Evolutionary conservation across 64 coral and sea anemone genomes (phyloP).

Genomic region (Cladopsammia gracilis): DNA sequence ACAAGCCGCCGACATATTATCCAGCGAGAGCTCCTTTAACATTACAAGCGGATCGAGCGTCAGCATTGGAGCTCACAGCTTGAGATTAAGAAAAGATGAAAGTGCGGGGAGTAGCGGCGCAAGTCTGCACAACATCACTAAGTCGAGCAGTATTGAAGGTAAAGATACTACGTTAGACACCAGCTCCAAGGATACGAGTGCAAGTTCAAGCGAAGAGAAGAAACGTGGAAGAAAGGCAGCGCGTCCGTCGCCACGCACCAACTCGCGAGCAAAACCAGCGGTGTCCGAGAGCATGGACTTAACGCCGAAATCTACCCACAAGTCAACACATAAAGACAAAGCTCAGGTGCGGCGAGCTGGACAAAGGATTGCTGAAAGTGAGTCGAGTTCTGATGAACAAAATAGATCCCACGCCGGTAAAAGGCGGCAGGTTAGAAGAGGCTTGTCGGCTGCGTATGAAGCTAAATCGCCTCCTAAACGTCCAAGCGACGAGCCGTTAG

Average conservation of each 20-base stretch:
- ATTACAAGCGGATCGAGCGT: constrained; percentile 55
- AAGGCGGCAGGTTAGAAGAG: constrained; percentile 54
- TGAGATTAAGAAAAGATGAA: not conserved
- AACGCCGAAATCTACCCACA: constrained; percentile 81
- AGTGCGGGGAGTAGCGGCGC: not conserved
- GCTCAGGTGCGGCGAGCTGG: constrained; percentile 1
- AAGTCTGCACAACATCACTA: not conserved
- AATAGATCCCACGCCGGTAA: not conserved
- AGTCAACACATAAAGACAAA: constrained; percentile 19
- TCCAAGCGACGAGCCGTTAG: too few relatives aligned
- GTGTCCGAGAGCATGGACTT: not conserved
- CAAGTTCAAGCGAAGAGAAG: constrained; percentile 20
- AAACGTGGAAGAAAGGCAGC: not conserved
- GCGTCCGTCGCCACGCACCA: constrained; percentile 4
- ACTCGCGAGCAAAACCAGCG: not conserved
- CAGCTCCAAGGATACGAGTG: constrained; percentile 70
- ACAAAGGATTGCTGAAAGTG: constrained; percentile 46
- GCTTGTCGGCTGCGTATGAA: constrained; percentile 25
- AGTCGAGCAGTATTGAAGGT: not conserved
- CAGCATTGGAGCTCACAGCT: constrained; percentile 43
- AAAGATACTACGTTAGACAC: constrained; percentile 49
- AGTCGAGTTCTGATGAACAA: constrained; percentile 70
- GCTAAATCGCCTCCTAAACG: not conserved
- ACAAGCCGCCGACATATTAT: constrained; percentile 58
- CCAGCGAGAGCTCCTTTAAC: constrained; percentile 44